A percentile compares a stretch with the other conserved stretches of the same genome.
Evolutionary conservation across 2,113 vertebrate species (phyloP).

Genomic region (Crocuta crocuta): DNA sequence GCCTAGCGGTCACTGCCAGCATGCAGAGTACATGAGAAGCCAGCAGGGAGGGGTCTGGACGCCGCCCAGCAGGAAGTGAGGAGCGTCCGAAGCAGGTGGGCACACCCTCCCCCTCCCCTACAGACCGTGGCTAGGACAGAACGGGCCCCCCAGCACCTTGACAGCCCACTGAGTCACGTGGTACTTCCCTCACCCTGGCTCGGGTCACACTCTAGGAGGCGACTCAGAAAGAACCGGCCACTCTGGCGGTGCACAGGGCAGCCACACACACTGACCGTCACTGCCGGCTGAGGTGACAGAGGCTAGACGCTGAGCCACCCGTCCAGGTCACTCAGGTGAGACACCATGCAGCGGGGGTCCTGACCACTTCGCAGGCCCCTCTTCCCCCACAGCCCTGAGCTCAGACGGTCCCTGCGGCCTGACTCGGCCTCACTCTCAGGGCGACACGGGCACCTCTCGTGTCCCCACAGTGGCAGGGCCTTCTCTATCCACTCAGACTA

Average conservation of each 20-base stretch:
- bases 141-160: background rate
- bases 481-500: background rate
- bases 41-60: background rate
- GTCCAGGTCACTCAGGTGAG: background rate
- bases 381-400: background rate
- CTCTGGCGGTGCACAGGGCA: accelerated
- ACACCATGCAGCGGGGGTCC: background rate
- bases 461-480: background rate
- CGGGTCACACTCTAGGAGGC: background rate
- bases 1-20: background rate
- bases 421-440: background rate
- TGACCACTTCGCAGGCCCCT: background rate
- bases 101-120: background rate
- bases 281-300: background rate
- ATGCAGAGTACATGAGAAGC: background rate
- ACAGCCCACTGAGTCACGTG: background rate
- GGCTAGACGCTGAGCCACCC: background rate
- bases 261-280: background rate
- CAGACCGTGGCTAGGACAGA: background rate
- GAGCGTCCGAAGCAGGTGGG: background rate
- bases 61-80: accelerated
- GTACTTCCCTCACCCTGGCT: background rate
- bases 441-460: background rate
- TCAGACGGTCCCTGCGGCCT: background rate
- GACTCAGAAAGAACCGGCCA: background rate